A percentile compares a stretch with the other conserved stretches of the same genome.
These are phyloP conservation scores for Penaeus chinensis DNA, from an alignment of 1,140 invertebrate species.

Conservation along the genomic window DNA sequence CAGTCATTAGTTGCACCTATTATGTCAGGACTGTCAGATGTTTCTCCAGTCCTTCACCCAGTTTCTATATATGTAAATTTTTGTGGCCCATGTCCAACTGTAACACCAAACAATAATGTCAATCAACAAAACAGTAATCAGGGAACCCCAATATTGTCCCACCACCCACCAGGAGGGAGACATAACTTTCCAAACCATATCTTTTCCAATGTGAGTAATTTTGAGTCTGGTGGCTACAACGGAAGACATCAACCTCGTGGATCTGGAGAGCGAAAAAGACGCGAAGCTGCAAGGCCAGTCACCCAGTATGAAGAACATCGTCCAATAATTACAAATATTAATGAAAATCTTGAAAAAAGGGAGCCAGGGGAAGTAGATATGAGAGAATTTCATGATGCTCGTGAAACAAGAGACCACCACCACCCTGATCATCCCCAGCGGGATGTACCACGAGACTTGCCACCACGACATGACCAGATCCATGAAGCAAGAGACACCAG, in stretches of 20 bases:
- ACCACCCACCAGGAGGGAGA: constrained; percentile 28
- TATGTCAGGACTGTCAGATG: constrained; percentile 69
- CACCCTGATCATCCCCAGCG: constrained; percentile 36
- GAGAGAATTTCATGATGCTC: constrained; percentile 14
- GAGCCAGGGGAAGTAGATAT: constrained; percentile 48
- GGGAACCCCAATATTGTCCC: constrained; percentile 4
- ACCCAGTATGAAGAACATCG: constrained; percentile 46
- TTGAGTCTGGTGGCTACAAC: constrained; percentile 41
- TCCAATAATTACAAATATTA: constrained; percentile 1
- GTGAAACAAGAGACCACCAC: constrained; percentile 20
- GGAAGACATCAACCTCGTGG: constrained; percentile 32
- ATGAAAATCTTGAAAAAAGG: constrained; percentile 45
- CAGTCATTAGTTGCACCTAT: constrained; percentile 79
- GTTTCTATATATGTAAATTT: constrained; percentile 93
- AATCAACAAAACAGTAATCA: constrained; percentile 27
- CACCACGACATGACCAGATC: constrained; percentile 30
- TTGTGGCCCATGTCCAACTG: constrained; percentile 43
- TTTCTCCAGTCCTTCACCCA: constrained; percentile 81
- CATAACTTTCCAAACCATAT: constrained; percentile 13
- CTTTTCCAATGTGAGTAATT: constrained; percentile 22
- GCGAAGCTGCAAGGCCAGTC: constrained; percentile 12
- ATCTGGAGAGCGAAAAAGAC: constrained; percentile 27
- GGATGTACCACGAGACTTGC: constrained; percentile 22
- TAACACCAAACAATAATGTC: constrained; percentile 34
- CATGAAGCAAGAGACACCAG: constrained; percentile 37